Conservation (phyloP, 2,888 invertebrate species). For the Sinodicranocentrus sp. region DNA sequence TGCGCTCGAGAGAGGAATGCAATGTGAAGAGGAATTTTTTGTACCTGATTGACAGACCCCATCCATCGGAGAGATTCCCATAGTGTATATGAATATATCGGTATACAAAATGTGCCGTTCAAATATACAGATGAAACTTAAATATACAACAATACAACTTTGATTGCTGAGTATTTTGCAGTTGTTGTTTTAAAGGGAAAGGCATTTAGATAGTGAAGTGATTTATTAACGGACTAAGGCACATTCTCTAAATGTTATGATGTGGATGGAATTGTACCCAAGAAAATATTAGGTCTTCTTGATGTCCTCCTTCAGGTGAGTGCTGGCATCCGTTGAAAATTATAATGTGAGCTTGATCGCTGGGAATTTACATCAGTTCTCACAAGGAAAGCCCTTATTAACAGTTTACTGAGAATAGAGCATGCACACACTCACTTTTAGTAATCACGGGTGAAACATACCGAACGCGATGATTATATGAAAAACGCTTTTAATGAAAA, state of each 20-base stretch:
- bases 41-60: neutral
- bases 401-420: constrained; percentile 21
- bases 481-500: too few species aligned
- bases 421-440: too few species aligned
- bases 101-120: neutral
- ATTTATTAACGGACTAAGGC: constrained; percentile 10
- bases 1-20: neutral
- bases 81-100: neutral
- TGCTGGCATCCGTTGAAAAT: constrained; percentile 10
- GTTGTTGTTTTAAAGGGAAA: constrained; percentile 28
- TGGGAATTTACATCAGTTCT: constrained; percentile 9
- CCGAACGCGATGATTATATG: too few species aligned
- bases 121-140: neutral
- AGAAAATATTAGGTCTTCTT: too few species aligned
- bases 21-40: neutral
- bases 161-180: neutral
- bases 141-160: neutral
- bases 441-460: too few species aligned
- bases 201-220: constrained; percentile 24
- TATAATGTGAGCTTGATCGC: neutral
- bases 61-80: constrained; percentile 3
- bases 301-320: too few species aligned
- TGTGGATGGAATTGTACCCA: too few species aligned
- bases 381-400: constrained; percentile 53
- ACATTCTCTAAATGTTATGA: too few species aligned